Percentiles rank a stretch among this genome's conserved stretches.
phyloP scores from a whole-genome alignment of 2,888 invertebrate genomes.

The Idaea biselata region DNA sequence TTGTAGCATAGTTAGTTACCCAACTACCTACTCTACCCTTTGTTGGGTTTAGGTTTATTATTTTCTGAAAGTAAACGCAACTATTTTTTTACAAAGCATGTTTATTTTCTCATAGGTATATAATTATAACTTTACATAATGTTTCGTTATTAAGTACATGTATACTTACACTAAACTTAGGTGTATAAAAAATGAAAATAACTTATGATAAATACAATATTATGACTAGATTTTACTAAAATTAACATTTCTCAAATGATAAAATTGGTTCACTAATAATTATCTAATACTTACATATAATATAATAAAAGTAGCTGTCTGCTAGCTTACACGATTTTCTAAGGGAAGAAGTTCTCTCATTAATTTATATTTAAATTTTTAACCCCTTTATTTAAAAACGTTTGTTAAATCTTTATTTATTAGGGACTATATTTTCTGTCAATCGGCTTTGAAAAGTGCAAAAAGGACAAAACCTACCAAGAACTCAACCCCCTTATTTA shows the following conservation, averaged over 20 bases:
- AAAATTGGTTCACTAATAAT: neutral
- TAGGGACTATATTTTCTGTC: too few species aligned
- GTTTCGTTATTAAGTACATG: neutral
- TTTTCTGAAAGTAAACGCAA: too few species aligned
- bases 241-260: neutral
- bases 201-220: neutral
- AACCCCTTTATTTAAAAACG: too few species aligned
- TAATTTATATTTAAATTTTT: too few species aligned
- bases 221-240: neutral
- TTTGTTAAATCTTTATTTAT: too few species aligned
- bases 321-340: neutral
- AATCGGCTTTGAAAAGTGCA: too few species aligned
- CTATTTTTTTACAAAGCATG: constrained; percentile 11
- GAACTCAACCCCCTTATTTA: too few species aligned
- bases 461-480: too few species aligned
- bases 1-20: too few species aligned
- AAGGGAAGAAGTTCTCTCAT: too few species aligned
- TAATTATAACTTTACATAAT: neutral
- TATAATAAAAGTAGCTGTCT: neutral
- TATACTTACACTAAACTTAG: neutral
- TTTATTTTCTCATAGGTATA: neutral
- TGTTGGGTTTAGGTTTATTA: too few species aligned
- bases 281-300: neutral
- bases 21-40: too few species aligned
- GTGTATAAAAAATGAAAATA: neutral